Evolutionary conservation across 2,797 vertebrate species (phyloP).

Genomic region (Linurgus olivaceus): DNA sequence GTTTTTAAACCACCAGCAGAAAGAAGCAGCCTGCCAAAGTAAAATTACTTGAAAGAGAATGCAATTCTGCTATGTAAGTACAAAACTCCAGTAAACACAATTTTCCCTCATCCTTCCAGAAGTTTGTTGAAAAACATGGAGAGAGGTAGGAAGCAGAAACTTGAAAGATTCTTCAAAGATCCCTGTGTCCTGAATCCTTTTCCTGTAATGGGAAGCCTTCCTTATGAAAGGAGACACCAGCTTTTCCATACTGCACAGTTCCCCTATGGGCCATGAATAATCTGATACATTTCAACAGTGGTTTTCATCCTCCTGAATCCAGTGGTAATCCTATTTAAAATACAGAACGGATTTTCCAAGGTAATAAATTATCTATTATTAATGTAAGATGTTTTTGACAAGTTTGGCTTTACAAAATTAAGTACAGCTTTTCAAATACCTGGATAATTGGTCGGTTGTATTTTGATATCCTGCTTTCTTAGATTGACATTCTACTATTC

Average conservation of each 20-base stretch:
- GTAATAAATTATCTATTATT: conserved; percentile 68
- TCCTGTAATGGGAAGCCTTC: background rate
- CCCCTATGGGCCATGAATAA: background rate
- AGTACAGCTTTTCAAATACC: conserved; percentile 65
- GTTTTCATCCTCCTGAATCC: conserved; percentile 21
- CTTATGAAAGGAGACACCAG: conserved; percentile 1
- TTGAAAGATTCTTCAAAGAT: background rate
- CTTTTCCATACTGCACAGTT: background rate
- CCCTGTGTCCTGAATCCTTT: background rate
- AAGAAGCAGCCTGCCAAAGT: background rate
- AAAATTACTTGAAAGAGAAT: background rate
- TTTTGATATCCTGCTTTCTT: conserved; percentile 64
- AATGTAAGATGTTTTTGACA: conserved; percentile 75
- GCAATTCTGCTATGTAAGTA: background rate
- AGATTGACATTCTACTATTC: background rate
- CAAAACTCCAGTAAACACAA: background rate
- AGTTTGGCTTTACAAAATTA: conserved; percentile 74
- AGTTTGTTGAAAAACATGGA: background rate
- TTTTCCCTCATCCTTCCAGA: background rate
- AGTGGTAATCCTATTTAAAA: conserved; percentile 69
- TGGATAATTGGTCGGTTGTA: conserved; percentile 31
- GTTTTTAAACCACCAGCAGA: background rate
- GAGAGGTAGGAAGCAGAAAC: background rate
- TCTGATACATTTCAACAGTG: background rate
- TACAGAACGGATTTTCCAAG: conserved; percentile 60